A percentile compares a stretch with the other conserved stretches of the same genome.
These are phyloP conservation scores for Synanthedon tipuliformis DNA, from an alignment of 2,888 invertebrate genomes.

Conservation along the genomic window DNA sequence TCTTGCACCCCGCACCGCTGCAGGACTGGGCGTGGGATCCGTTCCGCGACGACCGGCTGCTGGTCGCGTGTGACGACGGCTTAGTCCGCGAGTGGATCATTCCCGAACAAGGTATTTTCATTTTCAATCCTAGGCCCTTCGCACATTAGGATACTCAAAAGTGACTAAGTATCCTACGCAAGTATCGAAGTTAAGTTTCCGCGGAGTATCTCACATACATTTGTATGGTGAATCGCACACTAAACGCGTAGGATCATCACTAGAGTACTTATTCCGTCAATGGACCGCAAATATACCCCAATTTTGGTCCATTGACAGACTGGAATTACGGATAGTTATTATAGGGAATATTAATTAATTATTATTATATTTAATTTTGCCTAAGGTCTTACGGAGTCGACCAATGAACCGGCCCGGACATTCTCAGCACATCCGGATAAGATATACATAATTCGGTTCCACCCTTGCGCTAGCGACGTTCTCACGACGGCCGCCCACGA, in stretches of 20 bases:
- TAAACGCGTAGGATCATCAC: too few species aligned
- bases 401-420: conserved; percentile 76
- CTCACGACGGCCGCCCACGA: conserved; percentile 92
- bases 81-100: conserved; percentile 84
- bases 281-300: too few species aligned
- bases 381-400: conserved; percentile 77
- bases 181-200: too few species aligned
- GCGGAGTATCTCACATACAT: too few species aligned
- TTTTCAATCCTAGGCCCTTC: not conserved
- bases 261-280: too few species aligned
- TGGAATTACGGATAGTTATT: too few species aligned
- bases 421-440: conserved; percentile 88
- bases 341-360: too few species aligned
- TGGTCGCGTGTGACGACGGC: conserved; percentile 93
- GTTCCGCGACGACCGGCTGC: conserved; percentile 81
- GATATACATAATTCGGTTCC: conserved; percentile 87
- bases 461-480: conserved; percentile 88
- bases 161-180: too few species aligned
- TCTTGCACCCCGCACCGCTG: conserved; percentile 89
- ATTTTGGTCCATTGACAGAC: too few species aligned
- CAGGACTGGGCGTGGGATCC: conserved; percentile 97
- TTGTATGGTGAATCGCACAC: too few species aligned
- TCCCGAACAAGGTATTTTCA: conserved; percentile 70
- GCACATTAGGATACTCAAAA: too few species aligned
- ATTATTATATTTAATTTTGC: not conserved